Evolutionary conservation across 2,113 vertebrate species (phyloP), one percentile per base, ranked within the genome.

Genomic region (Xenotilapia flavipinnis): DNA sequence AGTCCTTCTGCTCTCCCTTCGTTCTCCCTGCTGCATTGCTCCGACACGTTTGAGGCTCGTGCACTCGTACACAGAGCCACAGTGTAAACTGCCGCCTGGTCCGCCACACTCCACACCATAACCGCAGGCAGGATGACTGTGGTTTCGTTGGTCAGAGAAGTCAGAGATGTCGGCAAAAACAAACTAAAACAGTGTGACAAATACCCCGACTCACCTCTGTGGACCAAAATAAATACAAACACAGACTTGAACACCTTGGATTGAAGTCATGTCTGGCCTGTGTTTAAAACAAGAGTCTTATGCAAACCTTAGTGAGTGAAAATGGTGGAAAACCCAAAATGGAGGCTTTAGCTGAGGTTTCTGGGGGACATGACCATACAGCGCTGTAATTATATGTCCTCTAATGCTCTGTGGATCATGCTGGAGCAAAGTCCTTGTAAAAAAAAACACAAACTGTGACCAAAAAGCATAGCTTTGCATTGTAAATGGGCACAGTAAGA

Each of bases 71-170:
- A 45, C 65, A 19, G 90, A 80, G 85, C 89, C 85, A 15, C 79
- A 80, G 86, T 70, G 87, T 73, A 91, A 91, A 91, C 84, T 89
- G 89, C 92, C 8, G 90, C 90, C 89, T 86, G 84, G 81, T 90
- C 83, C 82, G 83, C 85, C 87, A 86, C 91, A 89, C 80, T 92
- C 82, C 89, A 86, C 88, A 93, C 92, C 88, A 40, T 88, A 94
- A 95, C 96, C 96, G 91, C 96, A 95, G 84, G 89, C 94, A 83
- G 92, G 86, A 93, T 92, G 93, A 81, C 95, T 96, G 95, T 84
- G 95, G 95, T 90, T 94, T 84, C 77, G 5, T 83, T 86, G 95
- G 95, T 92, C 94, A 87, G 79, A 80, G 90, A 75, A 86, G 90
- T 86, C 88, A 49, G 45, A 86, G 79, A 81, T 87, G 91, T 87